These are phyloP conservation scores for Halisarca cf. caerulea DNA, from an alignment of 37 sponge, comb jelly and placozoan species.

Conservation along the genomic window DNA sequence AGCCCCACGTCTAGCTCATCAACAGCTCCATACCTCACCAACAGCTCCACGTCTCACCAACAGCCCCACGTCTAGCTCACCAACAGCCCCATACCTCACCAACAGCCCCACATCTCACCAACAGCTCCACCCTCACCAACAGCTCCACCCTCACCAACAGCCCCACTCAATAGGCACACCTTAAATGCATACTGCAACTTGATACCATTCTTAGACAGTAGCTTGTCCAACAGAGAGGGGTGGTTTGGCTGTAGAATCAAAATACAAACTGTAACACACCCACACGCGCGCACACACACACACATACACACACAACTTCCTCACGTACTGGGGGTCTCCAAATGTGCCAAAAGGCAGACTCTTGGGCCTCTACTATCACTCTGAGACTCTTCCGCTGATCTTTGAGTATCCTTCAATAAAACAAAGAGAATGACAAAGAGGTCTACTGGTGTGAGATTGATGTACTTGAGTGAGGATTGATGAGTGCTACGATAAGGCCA, in stretches of 20 bases:
- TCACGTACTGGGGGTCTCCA: slow-evolving; percentile 63
- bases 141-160: no score
- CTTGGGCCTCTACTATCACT: slow-evolving; percentile 50
- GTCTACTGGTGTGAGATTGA: no score
- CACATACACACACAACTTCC: background rate
- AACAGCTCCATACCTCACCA: no score
- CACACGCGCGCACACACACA: background rate
- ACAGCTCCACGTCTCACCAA: no score
- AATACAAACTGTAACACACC: background rate
- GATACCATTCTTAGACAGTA: background rate
- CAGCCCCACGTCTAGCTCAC: no score
- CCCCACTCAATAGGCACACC: background rate
- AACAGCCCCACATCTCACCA: no score
- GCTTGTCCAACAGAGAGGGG: background rate
- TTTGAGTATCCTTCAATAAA: slow-evolving; percentile 48
- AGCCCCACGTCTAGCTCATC: no score
- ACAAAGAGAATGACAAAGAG: background rate
- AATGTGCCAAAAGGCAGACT: slow-evolving; percentile 76
- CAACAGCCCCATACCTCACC: no score
- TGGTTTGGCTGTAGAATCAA: background rate
- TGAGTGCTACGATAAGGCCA: no score
- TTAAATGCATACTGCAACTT: background rate
- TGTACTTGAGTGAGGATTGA: no score
- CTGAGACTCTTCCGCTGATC: slow-evolving; percentile 66
- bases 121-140: no score